Evolutionary conservation across 2,797 vertebrate species (phyloP).

Genomic region (Dicrostonyx torquatus): DNA sequence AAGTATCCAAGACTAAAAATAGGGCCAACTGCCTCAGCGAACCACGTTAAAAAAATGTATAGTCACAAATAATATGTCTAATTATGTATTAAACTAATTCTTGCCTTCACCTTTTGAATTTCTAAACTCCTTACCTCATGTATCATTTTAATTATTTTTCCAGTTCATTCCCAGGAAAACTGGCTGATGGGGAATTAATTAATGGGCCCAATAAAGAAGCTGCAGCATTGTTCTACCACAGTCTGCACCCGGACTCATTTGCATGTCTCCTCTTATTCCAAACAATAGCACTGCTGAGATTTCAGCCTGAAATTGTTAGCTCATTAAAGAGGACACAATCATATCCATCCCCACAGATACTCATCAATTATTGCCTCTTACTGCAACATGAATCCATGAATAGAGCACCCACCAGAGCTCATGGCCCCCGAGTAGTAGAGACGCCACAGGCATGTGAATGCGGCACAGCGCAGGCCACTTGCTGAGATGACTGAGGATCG

Average conservation of each 20-base stretch:
- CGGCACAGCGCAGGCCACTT: background rate
- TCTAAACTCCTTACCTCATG: constrained; percentile 88
- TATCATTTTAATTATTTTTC: constrained; percentile 91
- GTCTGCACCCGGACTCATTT: constrained; percentile 82
- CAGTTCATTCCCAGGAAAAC: constrained; percentile 86
- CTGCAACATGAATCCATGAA: constrained; percentile 73
- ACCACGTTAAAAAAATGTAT: constrained; percentile 69
- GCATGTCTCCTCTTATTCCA: constrained; percentile 83
- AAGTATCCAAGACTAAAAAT: constrained; percentile 70
- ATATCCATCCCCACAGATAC: constrained; percentile 81
- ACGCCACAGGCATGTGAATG: background rate
- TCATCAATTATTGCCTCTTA: constrained; percentile 78
- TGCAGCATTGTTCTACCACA: constrained; percentile 83
- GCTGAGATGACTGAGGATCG: background rate
- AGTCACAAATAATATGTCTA: constrained; percentile 79
- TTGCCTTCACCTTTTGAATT: constrained; percentile 83
- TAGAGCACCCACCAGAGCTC: constrained; percentile 54
- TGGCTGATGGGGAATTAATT: constrained; percentile 89
- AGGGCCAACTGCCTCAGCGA: constrained; percentile 58
- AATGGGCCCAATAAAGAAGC: constrained; percentile 88
- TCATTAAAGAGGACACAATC: constrained; percentile 83
- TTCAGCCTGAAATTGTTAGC: constrained; percentile 81
- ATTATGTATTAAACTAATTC: constrained; percentile 83
- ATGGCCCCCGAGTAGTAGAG: constrained; percentile 59
- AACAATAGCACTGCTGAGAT: constrained; percentile 80